A percentile compares a stretch with the other conserved stretches of the same genome.
These are phyloP conservation scores for Acromyrmex heyeri DNA, from an alignment of 1,140 invertebrate species.

Conservation along the genomic window DNA sequence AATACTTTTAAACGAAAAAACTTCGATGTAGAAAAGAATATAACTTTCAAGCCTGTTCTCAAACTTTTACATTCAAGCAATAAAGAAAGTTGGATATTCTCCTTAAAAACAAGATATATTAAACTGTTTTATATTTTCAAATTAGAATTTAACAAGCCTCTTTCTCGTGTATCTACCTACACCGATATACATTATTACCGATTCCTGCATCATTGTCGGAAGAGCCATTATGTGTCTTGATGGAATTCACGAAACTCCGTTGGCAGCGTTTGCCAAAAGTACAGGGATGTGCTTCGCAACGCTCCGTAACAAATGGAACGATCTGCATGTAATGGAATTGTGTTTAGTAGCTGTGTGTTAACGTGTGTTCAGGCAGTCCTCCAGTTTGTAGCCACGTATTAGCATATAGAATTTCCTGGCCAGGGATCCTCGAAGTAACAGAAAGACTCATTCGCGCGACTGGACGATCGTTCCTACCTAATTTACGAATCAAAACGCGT, in stretches of 20 bases:
- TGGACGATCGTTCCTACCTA: constrained; percentile 15
- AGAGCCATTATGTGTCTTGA: constrained; percentile 32
- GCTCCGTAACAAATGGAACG: constrained; percentile 49
- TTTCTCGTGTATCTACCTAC: neutral
- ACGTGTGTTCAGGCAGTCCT: constrained; percentile 13
- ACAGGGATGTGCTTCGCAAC: constrained; percentile 24
- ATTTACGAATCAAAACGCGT: constrained; percentile 41
- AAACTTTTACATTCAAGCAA: neutral
- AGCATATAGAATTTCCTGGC: neutral
- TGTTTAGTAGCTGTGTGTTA: constrained; percentile 44
- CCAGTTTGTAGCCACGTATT: neutral
- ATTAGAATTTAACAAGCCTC: neutral
- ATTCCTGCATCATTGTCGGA: constrained; percentile 10
- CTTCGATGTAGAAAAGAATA: neutral
- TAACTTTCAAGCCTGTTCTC: neutral
- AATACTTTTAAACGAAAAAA: neutral
- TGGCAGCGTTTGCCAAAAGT: constrained; percentile 68
- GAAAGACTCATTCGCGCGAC: neutral
- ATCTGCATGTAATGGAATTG: constrained; percentile 66
- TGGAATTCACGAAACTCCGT: constrained; percentile 56
- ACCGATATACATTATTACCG: neutral
- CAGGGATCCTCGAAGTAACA: neutral
- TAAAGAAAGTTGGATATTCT: neutral
- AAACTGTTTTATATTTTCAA: neutral
- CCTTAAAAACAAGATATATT: neutral